Evolutionary conservation across 53 echinoderm and acorn worm species (phyloP), one percentile per base, ranked within the genome.

Genomic region (Henricia sp.): DNA sequence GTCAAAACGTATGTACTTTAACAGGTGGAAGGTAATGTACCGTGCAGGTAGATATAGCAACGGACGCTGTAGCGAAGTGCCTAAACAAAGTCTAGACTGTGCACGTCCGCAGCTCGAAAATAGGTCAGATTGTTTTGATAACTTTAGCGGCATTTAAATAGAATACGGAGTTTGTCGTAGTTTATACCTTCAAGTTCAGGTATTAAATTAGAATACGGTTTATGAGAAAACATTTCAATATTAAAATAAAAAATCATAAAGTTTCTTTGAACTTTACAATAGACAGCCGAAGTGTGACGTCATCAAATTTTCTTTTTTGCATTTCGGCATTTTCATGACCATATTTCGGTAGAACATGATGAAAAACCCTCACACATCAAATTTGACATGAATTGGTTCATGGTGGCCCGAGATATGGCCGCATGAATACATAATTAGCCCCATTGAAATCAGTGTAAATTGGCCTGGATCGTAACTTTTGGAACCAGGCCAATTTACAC

Each of bases 11-110:
- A 44, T 43, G 71, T 71, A 12, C 27, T 21, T 4, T 50, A 51
- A 10, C 24, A n/a, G 34, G 16, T 17, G 29, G 51, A 34, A 32
- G 24, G 50, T 63, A 20, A 33, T 77, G 77, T 44, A 62, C 63
- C 63, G 32, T 78, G 78, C 65, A 64, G 27, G 80, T 80, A 80
- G 80, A 46, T 53, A 80, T 80, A 43, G 80, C 80, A 80, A 80
- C 80, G 80, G 80, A 80, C 80, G 80, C 80, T 80, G 35, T 64
- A 64, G 42, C 80, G 46, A 32, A 80, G 46, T 19, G 64, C 80
- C 80, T 64, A 80, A 80, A 80, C 80, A 80, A 80, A 63, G 80
- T 80, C 80, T 64, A 80, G 80, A 80, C 80, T 64, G 50, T 80
- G 46, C 50, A 33, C 10, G 33, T 80, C 63, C 80, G 80, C 80